Conservation (phyloP, 1,140 invertebrate species). For the Anagrus nilaparvatae region DNA sequence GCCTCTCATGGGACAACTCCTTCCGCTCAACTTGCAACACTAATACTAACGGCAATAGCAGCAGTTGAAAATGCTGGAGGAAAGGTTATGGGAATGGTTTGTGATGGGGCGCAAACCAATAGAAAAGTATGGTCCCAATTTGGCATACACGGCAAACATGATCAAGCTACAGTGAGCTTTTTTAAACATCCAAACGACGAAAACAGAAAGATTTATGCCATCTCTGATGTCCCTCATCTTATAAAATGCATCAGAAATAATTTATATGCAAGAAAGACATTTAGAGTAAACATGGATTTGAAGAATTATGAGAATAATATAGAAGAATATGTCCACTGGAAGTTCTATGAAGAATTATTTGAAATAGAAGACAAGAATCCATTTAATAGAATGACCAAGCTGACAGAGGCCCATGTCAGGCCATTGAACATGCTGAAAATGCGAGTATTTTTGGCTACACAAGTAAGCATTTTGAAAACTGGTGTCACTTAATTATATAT, state of each 20-base stretch:
- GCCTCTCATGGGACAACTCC: constrained; percentile 11
- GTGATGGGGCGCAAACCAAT: constrained; percentile 18
- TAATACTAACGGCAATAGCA: constrained; percentile 20
- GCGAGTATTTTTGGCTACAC: constrained; percentile 5
- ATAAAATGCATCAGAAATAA: constrained; percentile 20
- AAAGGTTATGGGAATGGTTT: constrained; percentile 18
- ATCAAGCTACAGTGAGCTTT: constrained; percentile 9
- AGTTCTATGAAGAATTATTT: constrained; percentile 6
- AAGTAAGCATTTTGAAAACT: constrained; percentile 6
- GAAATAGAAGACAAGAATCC: not conserved
- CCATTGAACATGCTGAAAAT: constrained; percentile 2
- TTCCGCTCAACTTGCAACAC: constrained; percentile 13
- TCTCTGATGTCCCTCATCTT: constrained; percentile 20
- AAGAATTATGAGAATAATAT: not conserved
- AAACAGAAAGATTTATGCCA: constrained; percentile 16
- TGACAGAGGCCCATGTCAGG: constrained; percentile 2
- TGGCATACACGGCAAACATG: constrained; percentile 11
- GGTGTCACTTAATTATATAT: too few relatives aligned
- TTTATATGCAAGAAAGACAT: constrained; percentile 6
- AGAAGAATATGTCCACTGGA: constrained; percentile 3
- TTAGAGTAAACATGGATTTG: constrained; percentile 4
- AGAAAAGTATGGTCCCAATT: constrained; percentile 19
- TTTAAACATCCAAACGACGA: constrained; percentile 18
- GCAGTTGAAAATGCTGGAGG: constrained; percentile 17
- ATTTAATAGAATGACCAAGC: constrained; percentile 2